Base-by-base conservation (phyloP, 1,140 invertebrate genomes). In the Penaeus vannamei region DNA sequence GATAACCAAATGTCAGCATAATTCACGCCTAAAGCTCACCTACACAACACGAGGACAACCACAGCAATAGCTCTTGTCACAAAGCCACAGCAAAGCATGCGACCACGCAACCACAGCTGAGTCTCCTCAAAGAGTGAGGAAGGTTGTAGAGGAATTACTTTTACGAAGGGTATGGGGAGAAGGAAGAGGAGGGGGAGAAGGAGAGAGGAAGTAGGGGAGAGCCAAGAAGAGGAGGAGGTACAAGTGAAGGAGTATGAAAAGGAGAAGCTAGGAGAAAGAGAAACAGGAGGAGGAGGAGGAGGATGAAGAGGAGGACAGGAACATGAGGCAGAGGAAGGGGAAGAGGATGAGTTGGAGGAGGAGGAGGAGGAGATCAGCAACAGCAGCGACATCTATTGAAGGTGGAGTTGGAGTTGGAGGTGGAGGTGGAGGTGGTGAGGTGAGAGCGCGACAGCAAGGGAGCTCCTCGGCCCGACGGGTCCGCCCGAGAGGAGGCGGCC, bases 361-460 rank as follows among this genome's bases (percentile, higher is more conserved):
- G 66, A 69, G 66, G 66, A 69, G 66, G 66, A 69, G 66, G 22
- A 69, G 77, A 80, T 29, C 76, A 79, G n/a, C 36, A 20, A 79
- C 77, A 42, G 42, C n/a, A 79, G 76, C 7, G 20, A 36, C 36
- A 36, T 4, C 36, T 5, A 42, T 42, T 42, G 36, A 42, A 42
- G 36, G 36, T 2, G 36, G 36, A n/a, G n/a, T n/a, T 42, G 36
- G 36, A 42, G 36, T 4, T 42, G 36, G 36, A 42, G 36, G 36
- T 36, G 36, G 36, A 36, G 36, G 46, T 53, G 46, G 10, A 12
- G 10, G 53, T 46, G 42, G 42, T 46, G 42, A 10, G 3, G 42
- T n/a, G 10, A 46, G 42, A 10, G 42, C 3, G 53, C 12, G 5
- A 53, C 14, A 12, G 53, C 53, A 53, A 53, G 53, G 53, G 53